Percentiles rank a stretch among this genome's conserved stretches.
These are phyloP conservation scores for Leucophenga montana DNA, from an alignment of 2,888 invertebrate species.

Conservation along the genomic window DNA sequence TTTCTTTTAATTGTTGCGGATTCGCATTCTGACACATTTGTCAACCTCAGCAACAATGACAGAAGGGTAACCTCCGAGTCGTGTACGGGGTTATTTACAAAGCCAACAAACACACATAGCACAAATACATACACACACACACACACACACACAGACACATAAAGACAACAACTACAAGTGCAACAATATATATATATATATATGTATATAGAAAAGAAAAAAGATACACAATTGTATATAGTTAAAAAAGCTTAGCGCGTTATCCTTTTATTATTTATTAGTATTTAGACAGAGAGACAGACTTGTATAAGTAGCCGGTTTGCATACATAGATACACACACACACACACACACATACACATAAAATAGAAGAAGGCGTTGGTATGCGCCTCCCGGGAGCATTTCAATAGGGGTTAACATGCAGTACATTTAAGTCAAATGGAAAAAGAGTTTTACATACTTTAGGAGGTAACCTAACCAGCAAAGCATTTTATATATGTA, in stretches of 20 bases:
- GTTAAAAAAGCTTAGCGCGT: constrained; percentile 53
- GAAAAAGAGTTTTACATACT: constrained; percentile 3
- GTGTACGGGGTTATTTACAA: constrained; percentile 45
- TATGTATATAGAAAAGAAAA: too few species aligned
- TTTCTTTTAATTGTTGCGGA: constrained; percentile 73
- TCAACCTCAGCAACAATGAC: constrained; percentile 69
- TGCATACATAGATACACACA: constrained; percentile 23
- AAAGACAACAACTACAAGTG: too few species aligned
- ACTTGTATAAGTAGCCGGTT: not conserved
- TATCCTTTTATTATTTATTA: constrained; percentile 55
- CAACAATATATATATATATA: too few species aligned
- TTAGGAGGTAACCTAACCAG: not conserved
- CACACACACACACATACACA: constrained; percentile 15
- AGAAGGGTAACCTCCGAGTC: constrained; percentile 57
- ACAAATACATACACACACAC: constrained; percentile 26
- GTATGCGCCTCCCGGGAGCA: too few species aligned
- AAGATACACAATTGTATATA: not conserved
- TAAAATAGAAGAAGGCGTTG: not conserved
- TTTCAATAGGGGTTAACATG: too few species aligned
- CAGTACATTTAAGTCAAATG: too few species aligned
- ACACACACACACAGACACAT: not conserved
- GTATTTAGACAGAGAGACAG: constrained; percentile 44
- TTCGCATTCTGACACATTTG: constrained; percentile 73
- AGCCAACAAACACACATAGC: constrained; percentile 32
- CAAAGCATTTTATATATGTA: not conserved